phyloP scores from a whole-genome alignment of 2,113 vertebrate species.

The Leucopsar rothschildi region DNA sequence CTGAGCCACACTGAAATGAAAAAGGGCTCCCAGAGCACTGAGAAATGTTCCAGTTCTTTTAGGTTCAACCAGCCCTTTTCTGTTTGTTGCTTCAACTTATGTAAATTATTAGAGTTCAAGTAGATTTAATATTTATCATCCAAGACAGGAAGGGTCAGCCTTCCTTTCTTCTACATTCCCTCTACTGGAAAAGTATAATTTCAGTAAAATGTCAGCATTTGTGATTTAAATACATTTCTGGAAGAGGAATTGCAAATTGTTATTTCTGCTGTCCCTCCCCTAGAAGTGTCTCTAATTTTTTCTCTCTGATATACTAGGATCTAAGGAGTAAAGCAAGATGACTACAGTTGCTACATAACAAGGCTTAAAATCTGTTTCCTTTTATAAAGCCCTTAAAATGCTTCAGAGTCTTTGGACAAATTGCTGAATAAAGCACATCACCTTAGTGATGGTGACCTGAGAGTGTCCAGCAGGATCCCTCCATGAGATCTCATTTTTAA shows the following conservation, averaged over 20 bases:
- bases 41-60: constrained; percentile 44
- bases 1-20: constrained; percentile 10
- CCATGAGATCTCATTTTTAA: not conserved
- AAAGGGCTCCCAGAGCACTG: constrained; percentile 8
- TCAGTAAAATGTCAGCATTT: constrained; percentile 10
- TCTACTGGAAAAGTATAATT: constrained; percentile 5
- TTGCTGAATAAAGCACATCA: not conserved
- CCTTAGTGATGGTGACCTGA: not conserved
- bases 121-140: constrained; percentile 53
- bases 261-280: not conserved
- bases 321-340: not conserved
- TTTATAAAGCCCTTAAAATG: not conserved
- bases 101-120: constrained; percentile 51
- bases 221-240: constrained; percentile 29
- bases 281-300: not conserved
- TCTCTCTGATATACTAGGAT: not conserved
- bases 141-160: constrained; percentile 11
- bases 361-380: not conserved
- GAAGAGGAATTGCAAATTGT: not conserved
- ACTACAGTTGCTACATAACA: not conserved
- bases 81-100: constrained; percentile 55
- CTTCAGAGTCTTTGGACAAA: not conserved
- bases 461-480: not conserved
- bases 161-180: not conserved
- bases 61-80: constrained; percentile 52